Evolutionary conservation across 2,797 vertebrate genomes (phyloP).

Genomic region (Rhabdomys pumilio): DNA sequence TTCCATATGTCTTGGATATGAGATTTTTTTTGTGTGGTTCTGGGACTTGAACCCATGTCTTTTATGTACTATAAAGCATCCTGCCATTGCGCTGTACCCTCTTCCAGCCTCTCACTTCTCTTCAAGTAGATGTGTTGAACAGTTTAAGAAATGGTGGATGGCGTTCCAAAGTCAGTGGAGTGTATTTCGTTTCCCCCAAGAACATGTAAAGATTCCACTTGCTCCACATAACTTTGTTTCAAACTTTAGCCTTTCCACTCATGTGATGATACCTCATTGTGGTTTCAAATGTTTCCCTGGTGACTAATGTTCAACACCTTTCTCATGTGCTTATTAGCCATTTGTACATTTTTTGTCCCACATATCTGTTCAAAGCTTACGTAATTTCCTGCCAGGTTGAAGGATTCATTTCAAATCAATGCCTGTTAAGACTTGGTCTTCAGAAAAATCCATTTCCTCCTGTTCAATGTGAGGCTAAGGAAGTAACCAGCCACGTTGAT

Average conservation of each 20-base stretch:
- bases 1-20: not conserved
- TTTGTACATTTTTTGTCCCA: not conserved
- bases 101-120: not conserved
- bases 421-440: not conserved
- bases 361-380: not conserved
- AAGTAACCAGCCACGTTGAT: not conserved
- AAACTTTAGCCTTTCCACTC: not conserved
- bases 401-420: not conserved
- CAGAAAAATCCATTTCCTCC: not conserved
- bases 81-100: too few relatives aligned
- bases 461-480: not conserved
- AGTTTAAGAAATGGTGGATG: constrained; percentile 6
- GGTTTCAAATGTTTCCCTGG: constrained; percentile 19
- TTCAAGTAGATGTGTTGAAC: not conserved
- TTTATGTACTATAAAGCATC: too few relatives aligned
- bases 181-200: not conserved
- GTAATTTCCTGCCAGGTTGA: not conserved
- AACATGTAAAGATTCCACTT: not conserved
- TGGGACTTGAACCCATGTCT: too few relatives aligned
- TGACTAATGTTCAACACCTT: not conserved
- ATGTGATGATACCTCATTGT: not conserved
- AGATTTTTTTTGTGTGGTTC: not conserved
- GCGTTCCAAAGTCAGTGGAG: not conserved
- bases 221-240: not conserved
- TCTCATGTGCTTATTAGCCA: not conserved